Base-by-base conservation (phyloP, 2,888 invertebrate species). In the Meiosimyza platycephala region DNA sequence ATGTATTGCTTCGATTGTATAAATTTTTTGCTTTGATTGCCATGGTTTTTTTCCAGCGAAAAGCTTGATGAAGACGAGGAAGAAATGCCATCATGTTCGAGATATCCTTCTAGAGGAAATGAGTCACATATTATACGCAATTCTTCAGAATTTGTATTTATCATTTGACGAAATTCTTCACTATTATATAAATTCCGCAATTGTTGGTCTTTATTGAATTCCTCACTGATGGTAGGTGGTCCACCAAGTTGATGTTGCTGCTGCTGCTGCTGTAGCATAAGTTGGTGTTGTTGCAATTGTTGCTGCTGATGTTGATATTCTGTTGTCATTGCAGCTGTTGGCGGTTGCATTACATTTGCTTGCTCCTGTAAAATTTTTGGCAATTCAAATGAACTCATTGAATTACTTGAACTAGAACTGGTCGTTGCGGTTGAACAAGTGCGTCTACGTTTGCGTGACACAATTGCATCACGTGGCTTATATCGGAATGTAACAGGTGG, bases 401-500 rank as follows among this genome's bases (percentile, higher is more conserved):
- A 79, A 57, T 82, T 84, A 2, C 79, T 77, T 12, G 78, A 75
- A 50, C 79, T 80, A 2, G 82, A 80, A 15, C 80, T 79, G 55
- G 75, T 80, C 9, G 81, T 82, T 0, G 81, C 78, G 16, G 82
- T 81, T n/a, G 85, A 84, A 74, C 83, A 82, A 47, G 84, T 85
- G 33, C 86, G 83, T n/a, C 83, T 80, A 51, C 84, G 82, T 77
- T 88, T 86, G 72, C 88, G 85, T 13, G 86, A 85, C n/a, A 87
- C 80, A 76, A 85, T 79, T 0, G 81, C 86, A 76, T 89, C 88
- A 28, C 87, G 86, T n/a, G 93, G 93, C 76, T 91, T 91, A 80
- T 93, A 94, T 4, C 89, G 90, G 80, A 94, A 94, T 33, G 89
- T 89, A 71, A 91, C 88, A 0, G 92, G 89, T 68, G 92, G 92